Conservation (phyloP, 1,140 invertebrate species). For the Daktulosphaira vitifoliae region DNA sequence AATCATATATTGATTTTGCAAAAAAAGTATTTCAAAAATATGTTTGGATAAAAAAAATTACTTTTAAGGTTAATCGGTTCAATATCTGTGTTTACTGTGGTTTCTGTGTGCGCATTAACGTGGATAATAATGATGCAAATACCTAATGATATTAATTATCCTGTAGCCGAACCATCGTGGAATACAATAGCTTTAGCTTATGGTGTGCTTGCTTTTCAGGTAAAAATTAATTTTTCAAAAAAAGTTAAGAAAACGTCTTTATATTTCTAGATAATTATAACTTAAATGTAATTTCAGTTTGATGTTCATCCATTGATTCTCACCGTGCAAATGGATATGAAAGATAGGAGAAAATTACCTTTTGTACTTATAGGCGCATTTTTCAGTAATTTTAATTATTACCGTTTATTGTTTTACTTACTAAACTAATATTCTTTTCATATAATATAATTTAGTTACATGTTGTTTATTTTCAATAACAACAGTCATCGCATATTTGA, state of each 20-base stretch:
- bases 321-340: conserved; percentile 72
- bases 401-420: not conserved
- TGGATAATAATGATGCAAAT: conserved; percentile 48
- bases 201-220: conserved; percentile 57
- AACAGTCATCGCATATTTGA: conserved; percentile 50
- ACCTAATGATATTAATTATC: conserved; percentile 24
- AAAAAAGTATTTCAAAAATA: no score
- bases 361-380: conserved; percentile 57
- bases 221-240: not conserved
- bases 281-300: conserved; percentile 54
- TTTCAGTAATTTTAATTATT: conserved; percentile 45
- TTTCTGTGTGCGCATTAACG: conserved; percentile 49
- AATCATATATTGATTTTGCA: no score
- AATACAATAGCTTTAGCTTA: conserved; percentile 51
- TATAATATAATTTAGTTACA: conserved; percentile 45
- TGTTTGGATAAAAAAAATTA: no score
- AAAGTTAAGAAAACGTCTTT: no score
- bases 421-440: no score
- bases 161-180: conserved; percentile 40
- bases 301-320: conserved; percentile 69
- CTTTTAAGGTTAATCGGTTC: conserved; percentile 52
- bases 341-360: conserved; percentile 54
- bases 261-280: no score
- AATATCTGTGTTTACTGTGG: conserved; percentile 51
- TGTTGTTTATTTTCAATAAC: conserved; percentile 56